Evolutionary conservation across 1,140 invertebrate species (phyloP), one percentile per base, ranked within the genome.

Genomic region (Campoletis sonorensis): DNA sequence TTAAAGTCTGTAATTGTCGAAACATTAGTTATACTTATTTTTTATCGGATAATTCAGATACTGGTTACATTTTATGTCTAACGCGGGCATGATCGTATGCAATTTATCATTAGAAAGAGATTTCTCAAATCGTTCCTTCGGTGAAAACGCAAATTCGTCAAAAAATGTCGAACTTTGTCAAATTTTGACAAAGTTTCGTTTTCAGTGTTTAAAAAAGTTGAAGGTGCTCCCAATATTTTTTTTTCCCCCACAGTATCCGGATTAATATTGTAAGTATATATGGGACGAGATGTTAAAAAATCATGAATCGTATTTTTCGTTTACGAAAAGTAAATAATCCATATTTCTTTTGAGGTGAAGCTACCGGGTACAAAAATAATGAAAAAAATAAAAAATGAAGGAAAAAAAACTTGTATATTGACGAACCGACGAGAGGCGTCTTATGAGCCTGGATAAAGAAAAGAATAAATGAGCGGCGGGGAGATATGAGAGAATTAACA

Each of bases 291-390:
- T 5, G 54, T 58, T 54, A 71, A 71, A 37, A 71, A 71, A 40
- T 16, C 16, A n/a, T 7, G 1, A 15, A 71, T 5, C 68, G 30
- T 71, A 71, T 37, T 33, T 71, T 71, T 21, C 68, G 8, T 71
- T 71, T 71, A 33, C 68, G 27, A 30, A 33, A 71, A 71, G 27
- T 15, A 71, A 71, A 71, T 71, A 71, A 71, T 71, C 68, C 68
- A 18, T 16, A n/a, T 40, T 4, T 33, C 68, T 71, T 71, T 71
- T 40, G 26, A 71, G 4, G 26, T 58, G 54, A 58, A 71, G 68
- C 68, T 37, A n/a, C 68, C 15, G 68, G 18, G 18, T 18, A 26
- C 0, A 13, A 73, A 51, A 73, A 73, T 27, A 21, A 27, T 45
- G 23, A 8, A n/a, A n/a, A n/a, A n/a, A n/a, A n/a, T n/a, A n/a